Base-by-base conservation (phyloP, 2,888 invertebrate genomes). In the Teleogryllus oceanicus region DNA sequence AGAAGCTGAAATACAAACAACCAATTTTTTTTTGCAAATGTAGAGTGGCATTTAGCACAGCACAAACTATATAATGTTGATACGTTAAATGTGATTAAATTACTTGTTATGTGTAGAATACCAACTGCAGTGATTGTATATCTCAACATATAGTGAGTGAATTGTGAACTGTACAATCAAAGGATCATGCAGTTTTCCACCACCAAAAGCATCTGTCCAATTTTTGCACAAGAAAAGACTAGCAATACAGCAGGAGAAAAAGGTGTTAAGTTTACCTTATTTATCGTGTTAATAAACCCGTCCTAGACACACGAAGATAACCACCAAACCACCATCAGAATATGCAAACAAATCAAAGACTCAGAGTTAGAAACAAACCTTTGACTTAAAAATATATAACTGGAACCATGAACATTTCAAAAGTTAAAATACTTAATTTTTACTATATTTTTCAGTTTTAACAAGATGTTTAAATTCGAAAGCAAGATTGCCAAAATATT, bases 221-320 rank as follows among this genome's bases (percentile, higher is more conserved):
- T 75, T 50, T n/a, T 37, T 18, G 77, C 24, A 78, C 78, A 78
- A 50, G 12, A 62, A 78, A 78, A 50, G 76, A 79, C 50, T 74
- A 20, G 49, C 74, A 74, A 21, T 74, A 21, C 20, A 74, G 74
- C 18, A 76, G 24, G 76, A 18, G 76, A 37, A 78, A 74, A 79
- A 74, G 21, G 76, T 49, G 50, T 20, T 49, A 78, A 21, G 78
- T 81, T 93, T 93, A 93, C 93, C 93, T 93, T 92, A 85, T 91
- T 91, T 88, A 92, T 90, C 89, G 92, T 92, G 90, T 92, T 92
- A 88, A 92, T 90, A 90, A 92, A 91, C 91, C 92, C 92, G 87
- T 92, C 92, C 92, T 92, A 90, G 83, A 82, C 81, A 83, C 81
- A 82, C 82, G 80, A 81, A 81, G 80, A 80, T 82, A 82, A 83